Conservation (phyloP, 2,113 vertebrate species). For the Cebus imitator region DNA sequence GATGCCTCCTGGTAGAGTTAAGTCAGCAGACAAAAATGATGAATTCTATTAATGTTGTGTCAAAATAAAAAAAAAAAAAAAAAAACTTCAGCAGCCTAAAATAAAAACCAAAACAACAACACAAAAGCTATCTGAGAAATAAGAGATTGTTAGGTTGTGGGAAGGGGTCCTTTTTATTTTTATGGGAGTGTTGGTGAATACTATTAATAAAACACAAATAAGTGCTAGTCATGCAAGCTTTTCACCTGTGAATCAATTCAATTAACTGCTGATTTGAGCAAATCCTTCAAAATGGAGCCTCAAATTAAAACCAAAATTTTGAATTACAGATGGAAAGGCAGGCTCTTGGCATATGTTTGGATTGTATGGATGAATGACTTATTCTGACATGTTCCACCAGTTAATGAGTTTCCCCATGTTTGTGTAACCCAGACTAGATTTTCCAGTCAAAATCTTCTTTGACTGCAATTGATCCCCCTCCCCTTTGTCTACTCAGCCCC, state of each 20-base stretch:
- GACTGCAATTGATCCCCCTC: not conserved
- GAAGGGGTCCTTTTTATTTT: not conserved
- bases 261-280: slow-evolving; percentile 27
- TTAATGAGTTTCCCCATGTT: slow-evolving; percentile 31
- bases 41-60: slow-evolving; percentile 43
- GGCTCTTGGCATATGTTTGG: not conserved
- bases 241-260: slow-evolving; percentile 8
- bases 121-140: slow-evolving; percentile 6
- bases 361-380: not conserved
- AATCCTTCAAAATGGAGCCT: slow-evolving; percentile 24
- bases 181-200: not conserved
- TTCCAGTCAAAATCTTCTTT: not conserved
- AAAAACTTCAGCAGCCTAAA: not conserved
- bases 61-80: slow-evolving; percentile 11
- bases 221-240: not conserved
- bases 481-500: not conserved
- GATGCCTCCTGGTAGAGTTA: slow-evolving; percentile 56
- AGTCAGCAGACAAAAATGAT: slow-evolving; percentile 50
- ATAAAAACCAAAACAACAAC: not conserved
- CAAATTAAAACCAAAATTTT: not conserved
- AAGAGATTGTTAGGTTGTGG: not conserved
- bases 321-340: slow-evolving; percentile 1
- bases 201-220: not conserved
- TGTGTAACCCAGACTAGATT: not conserved
- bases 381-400: not conserved